Evolutionary conservation across 2,797 vertebrate genomes (phyloP), one percentile per base, ranked within the genome.

Genomic region (Peromyscus aztecus): DNA sequence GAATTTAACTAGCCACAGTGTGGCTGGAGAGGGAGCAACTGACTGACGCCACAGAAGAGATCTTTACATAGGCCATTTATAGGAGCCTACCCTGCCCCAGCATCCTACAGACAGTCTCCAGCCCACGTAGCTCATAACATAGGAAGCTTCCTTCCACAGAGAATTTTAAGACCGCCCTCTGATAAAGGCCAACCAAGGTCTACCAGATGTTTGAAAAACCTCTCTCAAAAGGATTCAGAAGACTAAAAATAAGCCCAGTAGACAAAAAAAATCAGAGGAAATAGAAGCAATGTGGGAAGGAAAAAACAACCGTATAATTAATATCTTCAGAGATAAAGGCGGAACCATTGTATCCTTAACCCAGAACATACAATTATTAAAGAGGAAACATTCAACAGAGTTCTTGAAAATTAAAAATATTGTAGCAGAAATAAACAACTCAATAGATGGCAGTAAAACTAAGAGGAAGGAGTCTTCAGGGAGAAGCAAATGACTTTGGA

Each of bases 311-410:
- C 8, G 3, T 85, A 14, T 93, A 91, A 89, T 49, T 80, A 91
- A 91, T 82, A 93, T 82, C 57, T 37, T 86, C 55, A 57, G 65
- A 93, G 59, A 94, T 85, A 73, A 4, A 55, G 40, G 10, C n/a
- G 21, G 9, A 90, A n/a, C 86, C 75, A n/a, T 0, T 93, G 6
- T 84, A 69, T 40, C 29, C 86, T 96, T 91, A 93, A 81, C 6
- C 94, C n/a, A 95, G 55, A 94, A 91, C 43, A 86, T 75, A 5
- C 6, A 73, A 92, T 93, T 63, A 55, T 90, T 94, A 78, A 92
- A 94, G 71, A 97, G 88, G 43, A 96, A 91, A 69, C 87, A 91
- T 34, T 91, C 88, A 86, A 92, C 55, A 76, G 24, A 85, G n/a
- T 2, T 78, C 61, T 55, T 90, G 4, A 95, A 94, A 96, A 93